These are phyloP conservation scores for Orthosia incerta DNA, from an alignment of 2,888 invertebrate species.

Conservation along the genomic window DNA sequence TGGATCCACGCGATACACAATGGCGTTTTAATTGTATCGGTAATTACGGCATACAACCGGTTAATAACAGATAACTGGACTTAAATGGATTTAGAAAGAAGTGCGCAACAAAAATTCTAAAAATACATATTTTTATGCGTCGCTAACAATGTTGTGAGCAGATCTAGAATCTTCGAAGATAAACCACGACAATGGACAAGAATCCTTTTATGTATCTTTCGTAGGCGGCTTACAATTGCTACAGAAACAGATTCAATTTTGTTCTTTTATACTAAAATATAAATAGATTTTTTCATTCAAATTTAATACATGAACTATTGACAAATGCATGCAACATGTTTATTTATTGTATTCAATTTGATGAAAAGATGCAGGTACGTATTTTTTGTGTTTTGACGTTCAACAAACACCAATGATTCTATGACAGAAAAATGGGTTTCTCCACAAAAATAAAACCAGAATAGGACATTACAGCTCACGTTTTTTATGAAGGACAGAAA, in stretches of 20 bases:
- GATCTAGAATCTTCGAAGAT: conserved; percentile 25
- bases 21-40: too few relatives aligned
- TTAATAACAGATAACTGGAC: not conserved
- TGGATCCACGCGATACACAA: too few relatives aligned
- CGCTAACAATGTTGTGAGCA: conserved; percentile 34
- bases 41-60: too few relatives aligned
- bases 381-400: not conserved
- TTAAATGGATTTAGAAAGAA: conserved; percentile 1
- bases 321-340: not conserved
- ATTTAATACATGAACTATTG: not conserved
- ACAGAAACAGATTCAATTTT: conserved; percentile 22
- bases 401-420: not conserved
- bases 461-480: not conserved
- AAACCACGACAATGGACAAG: conserved; percentile 32
- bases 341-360: not conserved
- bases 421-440: not conserved
- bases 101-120: conserved; percentile 21
- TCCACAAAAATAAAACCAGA: not conserved
- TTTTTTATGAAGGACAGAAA: conserved; percentile 18
- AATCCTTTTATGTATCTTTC: conserved; percentile 26
- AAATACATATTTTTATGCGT: conserved; percentile 26
- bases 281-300: not conserved
- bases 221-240: conserved; percentile 24
- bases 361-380: not conserved
- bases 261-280: conserved; percentile 16